Percentiles rank a stretch among this genome's conserved stretches.
phyloP scores from a whole-genome alignment of 2,888 invertebrate genomes.

The Acrobasis consociella region DNA sequence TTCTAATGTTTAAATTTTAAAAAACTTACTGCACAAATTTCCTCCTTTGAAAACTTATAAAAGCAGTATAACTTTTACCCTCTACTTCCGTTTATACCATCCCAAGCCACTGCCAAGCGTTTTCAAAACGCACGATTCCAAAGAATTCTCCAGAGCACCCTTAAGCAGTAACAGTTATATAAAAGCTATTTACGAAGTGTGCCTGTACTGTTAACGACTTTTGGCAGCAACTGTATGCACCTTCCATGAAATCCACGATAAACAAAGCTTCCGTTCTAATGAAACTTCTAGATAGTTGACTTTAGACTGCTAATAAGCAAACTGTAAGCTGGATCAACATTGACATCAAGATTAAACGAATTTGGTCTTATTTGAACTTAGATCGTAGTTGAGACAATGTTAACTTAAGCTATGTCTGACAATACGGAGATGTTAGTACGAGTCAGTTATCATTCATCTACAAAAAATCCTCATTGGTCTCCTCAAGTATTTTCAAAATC shows the following conservation, averaged over 20 bases:
- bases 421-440: too few relatives aligned
- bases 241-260: slow-evolving; percentile 62
- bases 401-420: too few relatives aligned
- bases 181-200: slow-evolving; percentile 61
- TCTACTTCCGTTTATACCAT: background rate
- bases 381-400: too few relatives aligned
- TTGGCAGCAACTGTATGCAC: slow-evolving; percentile 61
- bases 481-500: too few relatives aligned
- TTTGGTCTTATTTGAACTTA: background rate
- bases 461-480: too few relatives aligned
- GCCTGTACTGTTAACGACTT: slow-evolving; percentile 70
- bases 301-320: slow-evolving; percentile 17
- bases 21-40: background rate
- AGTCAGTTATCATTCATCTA: too few relatives aligned
- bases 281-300: slow-evolving; percentile 21
- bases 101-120: slow-evolving; percentile 1
- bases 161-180: slow-evolving; percentile 35
- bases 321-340: slow-evolving; percentile 2
- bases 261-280: slow-evolving; percentile 59
- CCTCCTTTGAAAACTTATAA: background rate
- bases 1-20: too few relatives aligned
- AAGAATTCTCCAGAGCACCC: slow-evolving; percentile 23
- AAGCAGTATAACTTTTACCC: background rate
- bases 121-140: background rate
- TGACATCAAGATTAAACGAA: background rate